Conservation (phyloP, 1,140 invertebrate species). For the Atta cephalotes region DNA sequence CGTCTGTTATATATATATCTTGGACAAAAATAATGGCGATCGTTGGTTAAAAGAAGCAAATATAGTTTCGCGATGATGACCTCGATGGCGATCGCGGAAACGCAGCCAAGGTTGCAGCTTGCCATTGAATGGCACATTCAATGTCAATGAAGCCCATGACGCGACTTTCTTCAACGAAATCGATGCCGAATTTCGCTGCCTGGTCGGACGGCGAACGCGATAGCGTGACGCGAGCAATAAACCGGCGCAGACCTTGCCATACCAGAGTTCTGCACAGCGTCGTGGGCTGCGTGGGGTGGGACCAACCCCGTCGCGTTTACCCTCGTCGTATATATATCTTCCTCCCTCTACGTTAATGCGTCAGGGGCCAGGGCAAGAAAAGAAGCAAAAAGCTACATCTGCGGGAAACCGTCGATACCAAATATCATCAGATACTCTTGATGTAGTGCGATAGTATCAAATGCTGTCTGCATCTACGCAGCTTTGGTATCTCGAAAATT, state of each 20-base stretch:
- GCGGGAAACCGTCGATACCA: constrained; percentile 44
- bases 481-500: constrained; percentile 22
- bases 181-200: constrained; percentile 71
- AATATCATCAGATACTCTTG: constrained; percentile 5
- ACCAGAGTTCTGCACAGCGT: constrained; percentile 28
- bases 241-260: constrained; percentile 49
- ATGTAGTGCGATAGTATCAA: constrained; percentile 23
- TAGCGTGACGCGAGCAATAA: constrained; percentile 74
- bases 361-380: constrained; percentile 37
- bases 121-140: constrained; percentile 36
- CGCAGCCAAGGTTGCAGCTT: constrained; percentile 27
- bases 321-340: neutral
- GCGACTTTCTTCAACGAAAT: constrained; percentile 57
- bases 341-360: constrained; percentile 48
- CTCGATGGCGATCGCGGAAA: constrained; percentile 21
- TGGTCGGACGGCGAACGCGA: neutral
- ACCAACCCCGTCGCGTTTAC: constrained; percentile 58
- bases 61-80: constrained; percentile 7
- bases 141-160: constrained; percentile 40
- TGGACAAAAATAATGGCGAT: neutral
- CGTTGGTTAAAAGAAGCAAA: neutral
- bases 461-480: neutral
- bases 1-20: neutral
- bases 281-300: constrained; percentile 44
- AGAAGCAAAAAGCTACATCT: constrained; percentile 32